Percentiles rank a stretch among this genome's conserved stretches.
Evolutionary conservation across 2,888 invertebrate genomes (phyloP).

Genomic region (Helobdella robusta): DNA sequence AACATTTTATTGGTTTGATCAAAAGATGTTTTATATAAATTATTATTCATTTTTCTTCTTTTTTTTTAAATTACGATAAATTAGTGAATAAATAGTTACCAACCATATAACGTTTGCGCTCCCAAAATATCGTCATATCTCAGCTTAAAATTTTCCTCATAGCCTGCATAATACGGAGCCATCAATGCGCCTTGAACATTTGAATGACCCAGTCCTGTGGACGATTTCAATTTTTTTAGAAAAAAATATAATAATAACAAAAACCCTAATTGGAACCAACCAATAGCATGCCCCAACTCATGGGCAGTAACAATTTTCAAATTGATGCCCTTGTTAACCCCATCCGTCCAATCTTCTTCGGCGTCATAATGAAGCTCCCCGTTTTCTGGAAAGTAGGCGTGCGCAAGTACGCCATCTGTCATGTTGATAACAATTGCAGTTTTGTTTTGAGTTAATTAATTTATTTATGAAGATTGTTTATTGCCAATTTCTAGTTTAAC

Average conservation of each 20-base stretch:
- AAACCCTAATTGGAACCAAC: too few species aligned
- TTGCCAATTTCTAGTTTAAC: too few species aligned
- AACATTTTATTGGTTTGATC: not conserved
- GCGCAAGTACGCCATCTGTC: slow-evolving; percentile 44
- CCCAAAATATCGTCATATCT: slow-evolving; percentile 43
- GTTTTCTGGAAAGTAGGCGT: slow-evolving; percentile 46
- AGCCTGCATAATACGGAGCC: slow-evolving; percentile 47
- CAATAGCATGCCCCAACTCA: slow-evolving; percentile 48
- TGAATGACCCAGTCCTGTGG: slow-evolving; percentile 48
- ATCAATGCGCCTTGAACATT: slow-evolving; percentile 42
- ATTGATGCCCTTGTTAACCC: slow-evolving; percentile 37
- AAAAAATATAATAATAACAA: too few species aligned
- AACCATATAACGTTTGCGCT: slow-evolving; percentile 46
- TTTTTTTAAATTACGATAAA: not conserved
- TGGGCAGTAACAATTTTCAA: slow-evolving; percentile 47
- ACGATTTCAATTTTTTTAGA: too few species aligned
- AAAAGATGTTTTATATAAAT: not conserved
- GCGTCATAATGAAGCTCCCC: slow-evolving; percentile 49
- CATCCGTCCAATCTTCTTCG: slow-evolving; percentile 44
- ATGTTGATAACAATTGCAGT: too few species aligned
- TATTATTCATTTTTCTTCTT: not conserved
- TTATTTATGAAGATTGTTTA: not conserved
- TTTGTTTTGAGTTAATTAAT: too few species aligned
- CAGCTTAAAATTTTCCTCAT: slow-evolving; percentile 42
- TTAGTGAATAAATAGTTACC: slow-evolving; percentile 6